Base-by-base conservation (phyloP, 2,113 vertebrate genomes). In the Heterotis niloticus region DNA sequence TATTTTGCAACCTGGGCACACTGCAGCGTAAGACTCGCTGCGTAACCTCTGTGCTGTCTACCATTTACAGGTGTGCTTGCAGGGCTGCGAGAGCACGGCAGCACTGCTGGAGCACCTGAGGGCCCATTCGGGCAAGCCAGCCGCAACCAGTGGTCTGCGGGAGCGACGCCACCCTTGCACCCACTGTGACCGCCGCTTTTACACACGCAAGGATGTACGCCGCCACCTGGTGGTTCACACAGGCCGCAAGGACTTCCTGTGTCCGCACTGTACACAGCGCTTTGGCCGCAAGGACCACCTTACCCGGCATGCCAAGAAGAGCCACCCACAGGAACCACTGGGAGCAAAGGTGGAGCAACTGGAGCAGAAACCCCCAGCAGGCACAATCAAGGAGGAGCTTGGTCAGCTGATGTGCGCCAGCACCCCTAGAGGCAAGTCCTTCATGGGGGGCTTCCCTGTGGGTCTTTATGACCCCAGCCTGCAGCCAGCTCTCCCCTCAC, bases 301-400 rank as follows among this genome's bases (percentile, higher is more conserved):
- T 85, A 99, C 97, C 13, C 92, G 97, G 78, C 97, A 99, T 84
- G 87, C 97, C 88, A 99, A 99, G 91, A 99, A 99, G 86, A 99
- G 96, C 91, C 97, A 99, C 78, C 95, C 95, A 0, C 96, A 98
- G 88, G 96, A 99, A 59, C 86, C 95, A 34, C 91, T 95, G 67
- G 90, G 93, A 80, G 92, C 92, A 0, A 91, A 94, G 65, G 77
- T 85, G 29, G 81, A 80, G 76, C 84, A 82, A 10, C 93, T 94
- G 0, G 91, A 90, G n/a, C 90, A 94, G 77, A 91, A 93, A 54
- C 91, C 93, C 9, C 66, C 84, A 24, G 86, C 92, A 10, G 93
- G 93, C 2, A 86, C 87, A 0, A 92, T 95, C 76, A 98, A 98
- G 83, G 95, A 98, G 70, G 95, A 97, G 87, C 92, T 94, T 75